Evolutionary conservation across 2,888 invertebrate genomes (phyloP), one percentile per base, ranked within the genome.

Genomic region (Clusia tigrina): DNA sequence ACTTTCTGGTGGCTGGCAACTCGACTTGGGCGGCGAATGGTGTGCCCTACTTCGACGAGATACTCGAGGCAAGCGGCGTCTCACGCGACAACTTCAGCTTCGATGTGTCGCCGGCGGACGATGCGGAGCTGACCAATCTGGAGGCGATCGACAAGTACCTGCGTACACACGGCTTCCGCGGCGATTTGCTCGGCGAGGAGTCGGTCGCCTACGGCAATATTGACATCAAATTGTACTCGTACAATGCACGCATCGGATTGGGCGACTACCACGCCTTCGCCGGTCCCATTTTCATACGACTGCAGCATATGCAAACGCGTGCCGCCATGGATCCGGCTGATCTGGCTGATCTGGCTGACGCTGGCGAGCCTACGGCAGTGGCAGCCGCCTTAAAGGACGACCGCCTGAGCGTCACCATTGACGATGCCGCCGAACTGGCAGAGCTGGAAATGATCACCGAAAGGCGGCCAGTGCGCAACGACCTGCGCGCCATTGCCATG

Each of bases 1-100:
- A 86, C 0, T 86, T 95, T 53, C 77, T 87, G 1, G 18, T 68
- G 10, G 65, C 69, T 12, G 69, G 69, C 48, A 78, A 77, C 58
- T 67, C 74, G 87, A 25, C 93, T 89, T 84, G 91, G 93, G 88
- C 89, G 32, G 91, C 81, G n/a, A 81, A 80, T 55, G 84, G 84
- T 6, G 72, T 80, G 64, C 80, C 83, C 17, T 83, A 80, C 37
- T 82, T 83, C 59, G 77, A 78, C 9, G 80, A 78, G 62, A 78
- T 81, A 18, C 69, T 79, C 20, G 73, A 78, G 46, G 74, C 75
- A 1, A 81, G 82, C 53, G 74, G 78, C 46, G 72, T 81, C 9
- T 65, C 74, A 2, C 69, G 70, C 1, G 80, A 80, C 10, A 77
- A 74, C 60, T 73, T 71, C 48, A 74, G 73, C 59, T 62, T 67